Evolutionary conservation across 2,797 vertebrate species (phyloP).

Genomic region (Yasuhikotakia modesta): DNA sequence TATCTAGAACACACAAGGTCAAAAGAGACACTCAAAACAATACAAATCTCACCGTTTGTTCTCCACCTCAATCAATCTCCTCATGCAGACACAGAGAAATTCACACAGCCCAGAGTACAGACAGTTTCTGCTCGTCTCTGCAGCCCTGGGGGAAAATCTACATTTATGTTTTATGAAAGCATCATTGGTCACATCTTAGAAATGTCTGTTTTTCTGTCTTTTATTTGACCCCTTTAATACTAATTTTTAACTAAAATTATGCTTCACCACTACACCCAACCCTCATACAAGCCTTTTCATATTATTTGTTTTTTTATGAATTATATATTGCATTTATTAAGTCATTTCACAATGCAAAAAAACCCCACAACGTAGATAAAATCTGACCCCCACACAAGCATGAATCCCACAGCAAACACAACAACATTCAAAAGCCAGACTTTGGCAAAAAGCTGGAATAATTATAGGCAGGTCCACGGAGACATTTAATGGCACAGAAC

Average conservation of each 20-base stretch:
- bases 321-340: neutral
- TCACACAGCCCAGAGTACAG: slow-evolving; percentile 4
- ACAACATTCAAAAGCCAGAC: slow-evolving; percentile 66
- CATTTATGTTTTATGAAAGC: slow-evolving; percentile 63
- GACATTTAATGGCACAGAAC: slow-evolving; percentile 53
- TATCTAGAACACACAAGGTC: slow-evolving; percentile 36
- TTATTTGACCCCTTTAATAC: neutral
- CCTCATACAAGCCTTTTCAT: neutral
- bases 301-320: neutral
- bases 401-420: slow-evolving; percentile 48
- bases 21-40: slow-evolving; percentile 37
- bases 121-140: neutral
- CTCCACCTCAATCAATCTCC: neutral
- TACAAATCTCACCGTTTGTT: neutral
- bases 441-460: slow-evolving; percentile 65
- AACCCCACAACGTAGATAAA: neutral
- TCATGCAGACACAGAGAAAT: slow-evolving; percentile 20
- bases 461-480: slow-evolving; percentile 64
- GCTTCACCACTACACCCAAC: neutral
- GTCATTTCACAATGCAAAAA: neutral
- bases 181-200: slow-evolving; percentile 63
- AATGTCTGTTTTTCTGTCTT: slow-evolving; percentile 36
- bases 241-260: neutral
- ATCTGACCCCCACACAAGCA: slow-evolving; percentile 21
- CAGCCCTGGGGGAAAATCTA: slow-evolving; percentile 4